Conservation (phyloP, 92 coral and sea anemone genomes). For the Virgularia gustaviana region DNA sequence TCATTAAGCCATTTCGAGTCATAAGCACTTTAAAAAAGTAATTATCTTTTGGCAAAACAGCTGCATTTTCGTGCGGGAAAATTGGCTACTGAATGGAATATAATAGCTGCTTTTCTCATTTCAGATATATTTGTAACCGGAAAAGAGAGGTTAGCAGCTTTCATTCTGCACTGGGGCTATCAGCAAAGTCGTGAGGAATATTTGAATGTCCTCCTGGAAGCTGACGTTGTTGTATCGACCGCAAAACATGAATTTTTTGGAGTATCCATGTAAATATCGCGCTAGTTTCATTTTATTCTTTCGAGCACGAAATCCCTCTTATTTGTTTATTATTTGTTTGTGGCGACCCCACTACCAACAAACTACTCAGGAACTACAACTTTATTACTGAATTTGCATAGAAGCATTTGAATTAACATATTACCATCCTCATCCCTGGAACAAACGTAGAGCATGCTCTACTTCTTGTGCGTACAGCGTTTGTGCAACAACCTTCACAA, state of each 20-base stretch:
- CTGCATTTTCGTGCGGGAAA: too few relatives aligned
- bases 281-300: background rate
- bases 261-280: slow-evolving; percentile 75
- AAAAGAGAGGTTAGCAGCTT: slow-evolving; percentile 45
- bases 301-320: background rate
- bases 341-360: background rate
- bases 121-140: slow-evolving; percentile 76
- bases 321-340: background rate
- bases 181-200: slow-evolving; percentile 65
- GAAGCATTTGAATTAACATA: background rate
- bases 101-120: too few relatives aligned
- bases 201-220: slow-evolving; percentile 53
- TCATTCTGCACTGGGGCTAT: slow-evolving; percentile 81
- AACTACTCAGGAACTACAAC: too few relatives aligned
- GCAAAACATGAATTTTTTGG: slow-evolving; percentile 96
- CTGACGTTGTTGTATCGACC: slow-evolving; percentile 87
- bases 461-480: too few relatives aligned
- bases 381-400: background rate
- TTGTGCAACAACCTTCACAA: too few relatives aligned
- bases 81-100: too few relatives aligned
- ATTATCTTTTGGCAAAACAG: too few relatives aligned
- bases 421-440: too few relatives aligned
- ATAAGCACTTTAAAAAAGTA: too few relatives aligned
- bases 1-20: too few relatives aligned
- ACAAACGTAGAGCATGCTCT: too few relatives aligned